phyloP scores from a whole-genome alignment of 2,888 invertebrate species.

The Noctua janthe region DNA sequence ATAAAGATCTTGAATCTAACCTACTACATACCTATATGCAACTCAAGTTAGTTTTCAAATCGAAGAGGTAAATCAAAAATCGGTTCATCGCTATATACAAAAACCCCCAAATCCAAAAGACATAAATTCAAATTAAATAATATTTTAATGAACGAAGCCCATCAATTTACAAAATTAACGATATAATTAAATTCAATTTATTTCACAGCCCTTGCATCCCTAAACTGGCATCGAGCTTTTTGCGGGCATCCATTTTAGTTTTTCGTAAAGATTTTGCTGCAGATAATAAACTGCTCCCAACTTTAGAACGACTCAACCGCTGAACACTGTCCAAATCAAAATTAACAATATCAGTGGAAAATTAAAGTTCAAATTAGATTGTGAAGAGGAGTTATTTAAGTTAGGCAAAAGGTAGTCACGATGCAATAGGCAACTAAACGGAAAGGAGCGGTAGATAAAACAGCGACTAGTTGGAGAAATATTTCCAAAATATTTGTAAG shows the following conservation, averaged over 20 bases:
- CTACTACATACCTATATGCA: background rate
- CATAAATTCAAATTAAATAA: conserved; percentile 32
- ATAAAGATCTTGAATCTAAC: no score
- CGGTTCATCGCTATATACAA: background rate
- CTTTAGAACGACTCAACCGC: conserved; percentile 56
- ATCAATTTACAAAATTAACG: conserved; percentile 68
- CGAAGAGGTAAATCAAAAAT: conserved; percentile 8
- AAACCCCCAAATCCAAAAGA: conserved; percentile 24
- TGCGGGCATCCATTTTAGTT: conserved; percentile 87
- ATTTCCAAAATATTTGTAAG: conserved; percentile 90
- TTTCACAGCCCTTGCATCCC: conserved; percentile 79
- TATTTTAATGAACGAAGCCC: conserved; percentile 43
- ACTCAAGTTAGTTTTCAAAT: background rate
- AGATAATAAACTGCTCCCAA: conserved; percentile 81
- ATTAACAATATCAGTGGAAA: accelerated
- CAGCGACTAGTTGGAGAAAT: conserved; percentile 89
- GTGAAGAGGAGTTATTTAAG: conserved; percentile 6
- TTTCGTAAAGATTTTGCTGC: conserved; percentile 88
- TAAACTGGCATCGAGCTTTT: conserved; percentile 80
- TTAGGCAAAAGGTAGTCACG: conserved; percentile 58
- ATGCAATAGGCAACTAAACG: conserved; percentile 87
- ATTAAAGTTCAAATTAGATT: conserved; percentile 49
- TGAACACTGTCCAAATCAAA: conserved; percentile 23
- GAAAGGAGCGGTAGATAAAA: conserved; percentile 90
- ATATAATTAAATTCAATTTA: conserved; percentile 75